A percentile compares a stretch with the other conserved stretches of the same genome.
These are phyloP conservation scores for Megalurothrips usitatus DNA, from an alignment of 2,888 invertebrate species.

Conservation along the genomic window DNA sequence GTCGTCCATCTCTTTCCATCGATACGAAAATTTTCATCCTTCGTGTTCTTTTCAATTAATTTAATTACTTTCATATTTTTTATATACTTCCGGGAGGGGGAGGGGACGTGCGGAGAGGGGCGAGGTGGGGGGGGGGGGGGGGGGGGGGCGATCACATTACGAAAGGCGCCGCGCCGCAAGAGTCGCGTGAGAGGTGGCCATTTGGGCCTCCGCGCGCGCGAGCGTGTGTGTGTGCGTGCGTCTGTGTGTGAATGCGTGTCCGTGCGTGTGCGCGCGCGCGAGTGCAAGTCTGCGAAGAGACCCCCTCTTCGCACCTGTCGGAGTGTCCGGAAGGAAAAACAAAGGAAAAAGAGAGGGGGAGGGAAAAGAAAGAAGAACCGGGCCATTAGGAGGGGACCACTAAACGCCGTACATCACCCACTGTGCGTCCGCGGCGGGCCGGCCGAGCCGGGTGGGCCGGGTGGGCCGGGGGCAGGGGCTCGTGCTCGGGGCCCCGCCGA, in stretches of 20 bases:
- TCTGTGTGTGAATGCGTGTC: too few species aligned
- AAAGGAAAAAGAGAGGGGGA: neutral
- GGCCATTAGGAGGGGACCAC: conserved; percentile 5
- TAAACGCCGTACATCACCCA: neutral
- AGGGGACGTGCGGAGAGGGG: too few species aligned
- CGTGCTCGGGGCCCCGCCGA: neutral
- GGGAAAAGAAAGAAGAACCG: neutral
- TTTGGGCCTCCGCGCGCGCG: neutral
- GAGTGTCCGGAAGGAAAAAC: neutral
- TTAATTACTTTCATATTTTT: too few species aligned
- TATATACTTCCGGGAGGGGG: too few species aligned
- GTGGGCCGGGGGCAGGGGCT: neutral
- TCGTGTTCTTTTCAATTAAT: too few species aligned
- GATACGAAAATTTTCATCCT: too few species aligned
- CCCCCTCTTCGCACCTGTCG: neutral
- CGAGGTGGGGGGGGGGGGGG: too few species aligned
- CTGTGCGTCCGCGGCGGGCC: neutral
- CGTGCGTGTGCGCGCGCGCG: neutral
- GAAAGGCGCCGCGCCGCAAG: neutral
- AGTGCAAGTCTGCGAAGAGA: neutral
- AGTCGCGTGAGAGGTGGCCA: conserved; percentile 6
- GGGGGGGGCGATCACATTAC: neutral
- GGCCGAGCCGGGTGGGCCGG: neutral
- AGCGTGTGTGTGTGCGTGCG: too few species aligned
- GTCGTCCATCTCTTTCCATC: too few species aligned